Percentiles rank a stretch among this genome's conserved stretches.
phyloP scores from a whole-genome alignment of 2,888 invertebrate genomes.

The Ormyrus pomaceus region DNA sequence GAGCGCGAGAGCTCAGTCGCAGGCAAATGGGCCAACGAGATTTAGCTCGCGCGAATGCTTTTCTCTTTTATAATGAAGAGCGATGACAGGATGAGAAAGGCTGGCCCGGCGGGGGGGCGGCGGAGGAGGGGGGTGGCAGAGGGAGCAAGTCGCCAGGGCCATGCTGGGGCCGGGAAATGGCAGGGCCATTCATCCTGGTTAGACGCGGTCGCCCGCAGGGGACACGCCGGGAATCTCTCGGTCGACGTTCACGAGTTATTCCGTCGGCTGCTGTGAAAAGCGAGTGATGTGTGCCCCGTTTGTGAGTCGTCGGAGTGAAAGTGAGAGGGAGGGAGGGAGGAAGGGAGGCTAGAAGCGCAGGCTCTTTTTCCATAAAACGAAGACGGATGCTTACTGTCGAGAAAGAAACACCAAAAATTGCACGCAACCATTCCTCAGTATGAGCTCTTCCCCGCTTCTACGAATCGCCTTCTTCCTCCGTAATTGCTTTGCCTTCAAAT shows the following conservation, averaged over 20 bases:
- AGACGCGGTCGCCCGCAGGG: constrained; percentile 69
- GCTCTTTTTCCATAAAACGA: constrained; percentile 15
- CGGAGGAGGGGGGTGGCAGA: constrained; percentile 48
- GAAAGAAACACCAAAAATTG: constrained; percentile 50
- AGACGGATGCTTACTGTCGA: constrained; percentile 63
- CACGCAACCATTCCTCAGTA: background rate
- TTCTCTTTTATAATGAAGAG: constrained; percentile 72
- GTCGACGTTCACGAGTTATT: constrained; percentile 55
- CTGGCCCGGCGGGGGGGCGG: constrained; percentile 33
- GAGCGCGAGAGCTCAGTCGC: background rate
- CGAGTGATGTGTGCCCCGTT: constrained; percentile 17
- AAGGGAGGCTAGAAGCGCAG: constrained; percentile 35
- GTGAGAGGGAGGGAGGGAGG: constrained; percentile 31
- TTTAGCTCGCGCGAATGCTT: constrained; percentile 62
- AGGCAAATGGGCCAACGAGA: constrained; percentile 65
- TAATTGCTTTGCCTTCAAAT: too few species aligned
- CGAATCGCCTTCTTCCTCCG: background rate
- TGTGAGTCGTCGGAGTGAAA: constrained; percentile 29
- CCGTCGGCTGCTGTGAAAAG: constrained; percentile 17
- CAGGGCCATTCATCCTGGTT: constrained; percentile 72
- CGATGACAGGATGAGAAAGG: constrained; percentile 65
- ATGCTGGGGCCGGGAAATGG: constrained; percentile 67
- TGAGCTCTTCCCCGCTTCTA: background rate
- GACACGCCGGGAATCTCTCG: constrained; percentile 62
- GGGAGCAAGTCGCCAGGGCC: constrained; percentile 56